Conservation (phyloP, 1,140 invertebrate species). For the Tyrophagus putrescentiae region DNA sequence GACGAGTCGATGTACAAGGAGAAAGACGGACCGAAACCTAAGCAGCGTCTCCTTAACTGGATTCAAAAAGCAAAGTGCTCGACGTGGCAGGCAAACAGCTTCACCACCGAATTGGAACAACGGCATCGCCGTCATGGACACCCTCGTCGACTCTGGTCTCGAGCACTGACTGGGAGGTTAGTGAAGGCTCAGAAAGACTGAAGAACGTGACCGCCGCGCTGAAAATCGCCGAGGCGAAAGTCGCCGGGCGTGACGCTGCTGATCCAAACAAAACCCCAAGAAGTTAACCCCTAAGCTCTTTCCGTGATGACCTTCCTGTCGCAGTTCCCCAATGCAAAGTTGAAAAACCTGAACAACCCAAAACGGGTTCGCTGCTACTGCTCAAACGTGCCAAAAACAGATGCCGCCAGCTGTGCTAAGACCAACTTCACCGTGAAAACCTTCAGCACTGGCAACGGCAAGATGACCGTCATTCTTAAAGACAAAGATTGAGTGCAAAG, state of each 20-base stretch:
- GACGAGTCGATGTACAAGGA: constrained; percentile 34
- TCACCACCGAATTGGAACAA: constrained; percentile 88
- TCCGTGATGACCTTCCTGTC: constrained; percentile 96
- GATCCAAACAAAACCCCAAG: constrained; percentile 77
- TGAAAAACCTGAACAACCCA: constrained; percentile 64
- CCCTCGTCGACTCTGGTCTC: constrained; percentile 73
- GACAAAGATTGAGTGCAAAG: constrained; percentile 71
- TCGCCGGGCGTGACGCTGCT: constrained; percentile 79
- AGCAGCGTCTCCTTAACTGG: constrained; percentile 76
- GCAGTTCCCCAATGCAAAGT: constrained; percentile 77
- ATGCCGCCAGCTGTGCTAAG: constrained; percentile 54
- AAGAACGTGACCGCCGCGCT: constrained; percentile 80
- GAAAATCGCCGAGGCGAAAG: constrained; percentile 74
- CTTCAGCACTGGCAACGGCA: constrained; percentile 66
- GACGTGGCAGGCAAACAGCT: constrained; percentile 75
- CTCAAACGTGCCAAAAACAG: constrained; percentile 72
- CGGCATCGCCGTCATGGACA: constrained; percentile 73
- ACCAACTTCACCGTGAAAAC: constrained; percentile 77
- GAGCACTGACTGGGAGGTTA: constrained; percentile 76
- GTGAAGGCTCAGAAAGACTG: constrained; percentile 67
- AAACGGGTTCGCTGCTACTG: constrained; percentile 71
- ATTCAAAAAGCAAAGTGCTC: constrained; percentile 61
- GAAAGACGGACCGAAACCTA: constrained; percentile 55
- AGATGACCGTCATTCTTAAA: constrained; percentile 54
- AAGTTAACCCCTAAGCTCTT: constrained; percentile 77